These are phyloP conservation scores for Daubentonia madagascariensis DNA, from an alignment of 2,113 vertebrate genomes.

Conservation along the genomic window DNA sequence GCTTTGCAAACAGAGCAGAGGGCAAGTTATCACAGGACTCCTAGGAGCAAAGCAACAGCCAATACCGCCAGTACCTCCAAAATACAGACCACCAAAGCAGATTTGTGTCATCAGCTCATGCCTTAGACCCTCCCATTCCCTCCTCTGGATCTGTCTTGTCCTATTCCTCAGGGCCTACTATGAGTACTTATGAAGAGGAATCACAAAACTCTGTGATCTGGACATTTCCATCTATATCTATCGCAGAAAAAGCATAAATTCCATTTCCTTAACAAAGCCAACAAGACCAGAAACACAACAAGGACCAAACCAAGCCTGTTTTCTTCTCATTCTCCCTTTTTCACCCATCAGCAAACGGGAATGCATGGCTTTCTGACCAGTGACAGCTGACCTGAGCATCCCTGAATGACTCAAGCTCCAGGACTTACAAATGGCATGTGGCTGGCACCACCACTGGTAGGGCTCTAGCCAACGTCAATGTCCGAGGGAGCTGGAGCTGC, in stretches of 20 bases:
- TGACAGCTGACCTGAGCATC: neutral
- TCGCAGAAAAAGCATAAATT: neutral
- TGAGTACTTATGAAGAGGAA: neutral
- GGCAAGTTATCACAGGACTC: too few relatives aligned
- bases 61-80: rapidly evolving
- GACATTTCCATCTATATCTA: neutral
- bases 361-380: neutral
- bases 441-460: neutral
- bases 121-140: neutral
- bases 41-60: neutral
- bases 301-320: neutral
- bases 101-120: rapidly evolving
- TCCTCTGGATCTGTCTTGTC: neutral
- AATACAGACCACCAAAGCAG: neutral
- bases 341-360: neutral
- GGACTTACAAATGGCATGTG: neutral
- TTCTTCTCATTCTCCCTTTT: neutral
- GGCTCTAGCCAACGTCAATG: neutral
- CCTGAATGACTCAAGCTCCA: neutral
- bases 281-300: neutral
- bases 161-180: neutral
- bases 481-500: neutral
- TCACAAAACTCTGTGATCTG: neutral
- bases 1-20: neutral
- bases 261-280: neutral